Conservation (phyloP, 2,797 vertebrate genomes). For the Falco concolor region DNA sequence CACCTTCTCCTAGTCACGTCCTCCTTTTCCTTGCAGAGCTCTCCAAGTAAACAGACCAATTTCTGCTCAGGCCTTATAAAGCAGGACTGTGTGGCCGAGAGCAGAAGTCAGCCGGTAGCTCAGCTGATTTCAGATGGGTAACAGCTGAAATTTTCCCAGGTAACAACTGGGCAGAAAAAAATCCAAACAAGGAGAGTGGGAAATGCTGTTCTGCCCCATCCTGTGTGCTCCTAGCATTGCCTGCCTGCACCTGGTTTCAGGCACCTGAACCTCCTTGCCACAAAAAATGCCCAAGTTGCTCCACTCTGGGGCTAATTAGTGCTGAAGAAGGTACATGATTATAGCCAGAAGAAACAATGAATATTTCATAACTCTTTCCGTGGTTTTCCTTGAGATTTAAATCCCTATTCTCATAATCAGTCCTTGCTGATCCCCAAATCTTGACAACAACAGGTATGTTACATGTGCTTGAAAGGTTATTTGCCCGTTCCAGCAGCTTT, state of each 20-base stretch:
- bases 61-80: neutral
- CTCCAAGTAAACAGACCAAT: neutral
- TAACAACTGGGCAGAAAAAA: neutral
- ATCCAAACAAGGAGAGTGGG: fast-evolving
- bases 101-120: neutral
- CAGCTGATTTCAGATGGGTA: neutral
- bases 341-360: neutral
- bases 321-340: neutral
- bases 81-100: neutral
- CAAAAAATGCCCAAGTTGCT: neutral
- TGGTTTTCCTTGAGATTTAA: constrained; percentile 1
- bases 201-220: neutral
- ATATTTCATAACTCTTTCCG: neutral
- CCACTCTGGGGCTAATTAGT: neutral
- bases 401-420: neutral
- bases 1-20: neutral
- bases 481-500: neutral
- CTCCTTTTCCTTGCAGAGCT: neutral
- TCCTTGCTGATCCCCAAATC: neutral
- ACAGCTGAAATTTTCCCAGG: neutral
- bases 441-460: neutral
- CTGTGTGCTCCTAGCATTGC: neutral
- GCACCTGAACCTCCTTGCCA: neutral
- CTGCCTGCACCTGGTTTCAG: neutral
- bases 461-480: neutral